Conservation (phyloP, 2,797 vertebrate species). For the Cuculus canorus region DNA sequence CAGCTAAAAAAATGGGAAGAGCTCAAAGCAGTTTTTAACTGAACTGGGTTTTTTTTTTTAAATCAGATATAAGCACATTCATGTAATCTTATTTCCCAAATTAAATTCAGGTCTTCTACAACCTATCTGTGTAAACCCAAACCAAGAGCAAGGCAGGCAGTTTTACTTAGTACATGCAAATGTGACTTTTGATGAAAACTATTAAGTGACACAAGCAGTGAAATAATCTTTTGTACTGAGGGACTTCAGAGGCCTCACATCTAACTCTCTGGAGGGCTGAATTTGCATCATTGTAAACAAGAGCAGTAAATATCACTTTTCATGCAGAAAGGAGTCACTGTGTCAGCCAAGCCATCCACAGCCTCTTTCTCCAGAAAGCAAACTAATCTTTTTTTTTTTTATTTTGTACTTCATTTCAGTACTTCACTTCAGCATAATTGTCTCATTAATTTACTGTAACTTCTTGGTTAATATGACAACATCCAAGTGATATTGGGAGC, state of each 20-base stretch:
- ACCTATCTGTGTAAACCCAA: not conserved
- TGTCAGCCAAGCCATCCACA: not conserved
- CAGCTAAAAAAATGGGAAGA: not conserved
- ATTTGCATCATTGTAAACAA: not conserved
- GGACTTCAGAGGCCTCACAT: not conserved
- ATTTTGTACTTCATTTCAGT: not conserved
- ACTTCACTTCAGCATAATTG: not conserved
- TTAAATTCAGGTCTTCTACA: not conserved
- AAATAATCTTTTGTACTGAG: not conserved
- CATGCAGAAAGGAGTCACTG: not conserved
- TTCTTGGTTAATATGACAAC: not conserved
- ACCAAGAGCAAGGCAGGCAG: not conserved
- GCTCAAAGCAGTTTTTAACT: not conserved
- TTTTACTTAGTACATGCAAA: not conserved
- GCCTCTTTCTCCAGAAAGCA: not conserved
- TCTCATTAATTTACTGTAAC: not conserved
- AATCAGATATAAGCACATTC: not conserved
- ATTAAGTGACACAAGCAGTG: not conserved
- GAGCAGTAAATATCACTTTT: not conserved
- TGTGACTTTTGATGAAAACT: not conserved
- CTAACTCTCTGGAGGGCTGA: not conserved
- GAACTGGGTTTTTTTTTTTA: not conserved
- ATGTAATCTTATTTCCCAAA: not conserved
- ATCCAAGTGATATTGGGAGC: not conserved
- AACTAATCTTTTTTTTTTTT: not conserved